phyloP scores from a whole-genome alignment of 1,140 invertebrate species.

The Argopecten irradians region DNA sequence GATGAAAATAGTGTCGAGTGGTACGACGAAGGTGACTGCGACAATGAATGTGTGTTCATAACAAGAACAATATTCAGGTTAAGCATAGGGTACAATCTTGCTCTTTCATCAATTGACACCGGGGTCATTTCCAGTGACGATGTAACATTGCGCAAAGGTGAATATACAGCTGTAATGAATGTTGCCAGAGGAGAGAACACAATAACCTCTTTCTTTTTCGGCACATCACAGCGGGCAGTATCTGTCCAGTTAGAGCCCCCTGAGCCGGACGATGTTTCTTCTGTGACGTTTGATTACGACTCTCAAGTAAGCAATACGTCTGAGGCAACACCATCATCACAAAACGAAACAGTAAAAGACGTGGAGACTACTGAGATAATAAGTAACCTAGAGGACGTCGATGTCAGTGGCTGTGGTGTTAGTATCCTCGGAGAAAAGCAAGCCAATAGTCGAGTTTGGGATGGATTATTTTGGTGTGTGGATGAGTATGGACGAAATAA shows the following conservation, averaged over 20 bases:
- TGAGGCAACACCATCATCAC: background rate
- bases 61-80: background rate
- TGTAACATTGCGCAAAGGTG: slow-evolving; percentile 21
- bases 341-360: background rate
- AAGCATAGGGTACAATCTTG: slow-evolving; percentile 34
- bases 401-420: background rate
- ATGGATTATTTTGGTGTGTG: slow-evolving; percentile 40
- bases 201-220: slow-evolving; percentile 38
- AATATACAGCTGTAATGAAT: slow-evolving; percentile 36
- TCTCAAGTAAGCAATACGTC: background rate
- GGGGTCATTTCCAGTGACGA: slow-evolving; percentile 36
- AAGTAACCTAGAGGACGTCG: background rate
- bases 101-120: slow-evolving; percentile 30
- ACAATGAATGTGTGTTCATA: background rate
- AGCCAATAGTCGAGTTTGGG: slow-evolving; percentile 25
- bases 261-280: background rate
- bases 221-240: slow-evolving; percentile 1
- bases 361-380: background rate
- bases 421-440: background rate
- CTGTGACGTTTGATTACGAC: background rate
- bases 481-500: slow-evolving; percentile 33
- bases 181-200: slow-evolving; percentile 37
- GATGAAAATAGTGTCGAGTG: background rate
- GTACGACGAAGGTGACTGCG: background rate
- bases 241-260: background rate